These are phyloP conservation scores for Phrynocephalus forsythii DNA, from an alignment of 2,797 vertebrate genomes.

Conservation along the genomic window DNA sequence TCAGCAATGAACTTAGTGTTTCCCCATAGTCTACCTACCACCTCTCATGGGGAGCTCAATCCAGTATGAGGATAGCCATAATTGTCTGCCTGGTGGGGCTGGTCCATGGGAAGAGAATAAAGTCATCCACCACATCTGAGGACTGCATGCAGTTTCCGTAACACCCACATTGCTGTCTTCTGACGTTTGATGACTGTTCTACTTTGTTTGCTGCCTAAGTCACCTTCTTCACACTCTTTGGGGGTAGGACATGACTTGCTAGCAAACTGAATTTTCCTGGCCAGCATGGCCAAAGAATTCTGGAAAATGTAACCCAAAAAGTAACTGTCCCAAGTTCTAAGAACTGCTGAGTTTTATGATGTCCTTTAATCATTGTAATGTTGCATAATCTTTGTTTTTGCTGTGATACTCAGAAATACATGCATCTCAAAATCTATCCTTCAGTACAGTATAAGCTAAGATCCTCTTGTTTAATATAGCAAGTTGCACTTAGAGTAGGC, in stretches of 20 bases:
- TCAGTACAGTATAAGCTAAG: too few species aligned
- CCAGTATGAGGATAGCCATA: neutral
- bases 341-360: neutral
- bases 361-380: neutral
- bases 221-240: neutral
- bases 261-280: neutral
- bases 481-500: too few species aligned
- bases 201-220: neutral
- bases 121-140: neutral
- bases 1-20: neutral
- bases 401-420: neutral
- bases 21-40: neutral
- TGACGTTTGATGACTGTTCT: neutral
- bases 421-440: neutral
- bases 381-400: neutral
- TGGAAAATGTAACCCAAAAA: too few species aligned
- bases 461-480: too few species aligned
- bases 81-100: neutral
- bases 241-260: neutral
- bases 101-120: neutral
- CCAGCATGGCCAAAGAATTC: too few species aligned
- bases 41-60: neutral
- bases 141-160: neutral
- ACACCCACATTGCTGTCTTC: neutral
- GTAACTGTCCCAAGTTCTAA: too few species aligned